phyloP scores from a whole-genome alignment of 2,797 vertebrate genomes.

The Alauda arvensis region DNA sequence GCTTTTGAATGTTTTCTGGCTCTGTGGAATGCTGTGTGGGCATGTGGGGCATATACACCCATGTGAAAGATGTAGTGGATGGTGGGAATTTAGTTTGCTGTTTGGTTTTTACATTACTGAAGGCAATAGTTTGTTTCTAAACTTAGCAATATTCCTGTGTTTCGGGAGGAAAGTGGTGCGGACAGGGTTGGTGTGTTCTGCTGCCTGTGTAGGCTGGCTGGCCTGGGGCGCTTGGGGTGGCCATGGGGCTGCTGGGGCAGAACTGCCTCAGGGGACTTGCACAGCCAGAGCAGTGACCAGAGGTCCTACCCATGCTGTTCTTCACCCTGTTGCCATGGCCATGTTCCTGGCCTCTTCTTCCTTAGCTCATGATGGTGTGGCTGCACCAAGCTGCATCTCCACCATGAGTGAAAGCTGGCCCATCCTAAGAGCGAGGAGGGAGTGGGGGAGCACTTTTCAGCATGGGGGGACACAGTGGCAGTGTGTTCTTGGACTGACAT shows the following conservation, averaged over 20 bases:
- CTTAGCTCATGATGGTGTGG: accelerated
- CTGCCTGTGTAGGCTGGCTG: accelerated
- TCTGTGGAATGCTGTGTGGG: not conserved
- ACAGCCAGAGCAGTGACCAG: accelerated
- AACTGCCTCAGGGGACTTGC: not conserved
- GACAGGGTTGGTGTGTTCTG: not conserved
- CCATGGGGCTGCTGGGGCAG: not conserved
- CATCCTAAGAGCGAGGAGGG: not conserved
- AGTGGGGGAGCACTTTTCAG: not conserved
- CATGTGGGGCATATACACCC: not conserved
- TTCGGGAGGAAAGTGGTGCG: accelerated
- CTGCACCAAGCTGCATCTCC: not conserved
- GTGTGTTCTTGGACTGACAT: not conserved
- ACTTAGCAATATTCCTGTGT: not conserved
- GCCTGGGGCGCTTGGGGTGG: not conserved
- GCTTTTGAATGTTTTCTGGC: not conserved
- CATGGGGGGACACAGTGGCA: accelerated
- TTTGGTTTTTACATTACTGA: not conserved
- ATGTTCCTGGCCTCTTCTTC: accelerated
- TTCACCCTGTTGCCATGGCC: accelerated
- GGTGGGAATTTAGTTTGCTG: not conserved
- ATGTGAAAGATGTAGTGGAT: not conserved
- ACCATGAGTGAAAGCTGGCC: accelerated
- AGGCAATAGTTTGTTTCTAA: not conserved
- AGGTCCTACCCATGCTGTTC: accelerated